Base-by-base conservation (phyloP, 2,888 invertebrate genomes). In the Amphiduros pacificus region DNA sequence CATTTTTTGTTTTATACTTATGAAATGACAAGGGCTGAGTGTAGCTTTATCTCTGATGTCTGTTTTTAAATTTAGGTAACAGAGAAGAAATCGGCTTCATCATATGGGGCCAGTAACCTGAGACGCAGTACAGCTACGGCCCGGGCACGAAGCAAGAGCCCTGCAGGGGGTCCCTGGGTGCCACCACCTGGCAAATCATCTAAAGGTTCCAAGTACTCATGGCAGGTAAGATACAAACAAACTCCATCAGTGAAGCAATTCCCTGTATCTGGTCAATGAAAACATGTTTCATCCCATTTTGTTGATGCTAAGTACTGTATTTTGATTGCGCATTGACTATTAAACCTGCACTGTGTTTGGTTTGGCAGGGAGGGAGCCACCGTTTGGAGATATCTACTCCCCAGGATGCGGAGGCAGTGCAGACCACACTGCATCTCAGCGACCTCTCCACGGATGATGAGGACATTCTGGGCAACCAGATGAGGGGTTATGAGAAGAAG, bases 181-280 rank as follows among this genome's bases (percentile, higher is more conserved):
- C 80, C 80, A n/a, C 74, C 79, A 0, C 80, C 80, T n/a, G 79
- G 73, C 20, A 76, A 73, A 55, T 73, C 78, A 26, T 73, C 77
- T 6, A 75, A 73, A 57, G 73, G 75, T 27, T 70, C 70, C 36
- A 74, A 75, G 57, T 66, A 77, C 11, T 69, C 74, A 31, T 79
- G 77, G 77, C 76, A 78, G 77, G 79, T 79, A 65, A 51, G 71
- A 55, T n/a, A n/a, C n/a, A n/a, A n/a, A n/a, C n/a, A n/a, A n/a
- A n/a, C n/a, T n/a, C n/a, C n/a, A n/a, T n/a, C n/a, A n/a, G n/a
- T n/a, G n/a, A n/a, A n/a, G n/a, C n/a, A n/a, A n/a, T n/a, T n/a
- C n/a, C n/a, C n/a, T n/a, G n/a, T n/a, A n/a, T n/a, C n/a, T n/a
- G n/a, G n/a, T n/a, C n/a, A n/a, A n/a, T n/a, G n/a, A n/a, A n/a